Conservation (phyloP, 1,140 invertebrate genomes). For the Linepithema humile region DNA sequence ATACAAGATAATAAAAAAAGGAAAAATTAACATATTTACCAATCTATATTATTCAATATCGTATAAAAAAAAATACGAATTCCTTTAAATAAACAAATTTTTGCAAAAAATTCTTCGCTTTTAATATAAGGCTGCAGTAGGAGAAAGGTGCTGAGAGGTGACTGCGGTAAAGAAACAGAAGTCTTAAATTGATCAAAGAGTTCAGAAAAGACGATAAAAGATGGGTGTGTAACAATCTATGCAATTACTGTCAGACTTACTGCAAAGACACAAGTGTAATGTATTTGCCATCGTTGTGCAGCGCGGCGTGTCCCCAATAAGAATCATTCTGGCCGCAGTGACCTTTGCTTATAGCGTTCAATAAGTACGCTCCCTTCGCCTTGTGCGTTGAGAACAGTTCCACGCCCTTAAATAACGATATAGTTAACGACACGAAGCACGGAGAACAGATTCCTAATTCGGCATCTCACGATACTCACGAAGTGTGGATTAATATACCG, state of each 20-base stretch:
- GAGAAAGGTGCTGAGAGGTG: too few species aligned
- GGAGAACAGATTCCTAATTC: background rate
- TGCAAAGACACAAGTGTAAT: slow-evolving; percentile 84
- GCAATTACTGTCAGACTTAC: slow-evolving; percentile 74
- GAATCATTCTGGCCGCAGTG: slow-evolving; percentile 88
- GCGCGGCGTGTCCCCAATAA: slow-evolving; percentile 89
- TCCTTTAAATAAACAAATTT: too few species aligned
- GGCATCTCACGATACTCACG: slow-evolving; percentile 80
- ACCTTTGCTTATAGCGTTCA: slow-evolving; percentile 86
- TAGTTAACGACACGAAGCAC: background rate
- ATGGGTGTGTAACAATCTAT: background rate
- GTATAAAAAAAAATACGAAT: too few species aligned
- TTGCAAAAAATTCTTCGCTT: too few species aligned
- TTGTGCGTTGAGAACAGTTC: slow-evolving; percentile 87
- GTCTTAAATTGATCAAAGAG: background rate
- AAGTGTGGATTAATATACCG: slow-evolving; percentile 88
- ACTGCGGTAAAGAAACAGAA: too few species aligned
- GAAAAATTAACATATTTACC: too few species aligned
- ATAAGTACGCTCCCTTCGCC: slow-evolving; percentile 87
- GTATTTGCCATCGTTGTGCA: slow-evolving; percentile 85
- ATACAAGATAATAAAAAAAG: too few species aligned
- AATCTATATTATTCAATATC: too few species aligned
- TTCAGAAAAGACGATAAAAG: background rate
- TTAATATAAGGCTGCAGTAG: too few species aligned
- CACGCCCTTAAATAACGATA: slow-evolving; percentile 85